Evolutionary conservation across 53 echinoderm and acorn worm species (phyloP).

Genomic region (Crossaster papposus): DNA sequence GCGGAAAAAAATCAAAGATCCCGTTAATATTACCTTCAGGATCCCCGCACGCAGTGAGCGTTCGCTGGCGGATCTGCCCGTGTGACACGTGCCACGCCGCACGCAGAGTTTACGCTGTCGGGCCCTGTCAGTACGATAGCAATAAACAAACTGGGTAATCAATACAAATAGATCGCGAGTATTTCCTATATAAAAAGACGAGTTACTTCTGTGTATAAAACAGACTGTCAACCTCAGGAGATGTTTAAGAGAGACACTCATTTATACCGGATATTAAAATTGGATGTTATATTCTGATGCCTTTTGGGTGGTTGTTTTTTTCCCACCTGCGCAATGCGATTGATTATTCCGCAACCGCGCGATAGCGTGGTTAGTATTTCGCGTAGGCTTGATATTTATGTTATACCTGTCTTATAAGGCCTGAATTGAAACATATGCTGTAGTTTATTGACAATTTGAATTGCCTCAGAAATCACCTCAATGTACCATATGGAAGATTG

Average conservation of each 20-base stretch:
- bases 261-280: not conserved
- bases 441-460: too few relatives aligned
- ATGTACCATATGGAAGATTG: too few relatives aligned
- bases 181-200: not conserved
- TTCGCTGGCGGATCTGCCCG: constrained; percentile 4
- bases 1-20: not conserved
- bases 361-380: too few relatives aligned
- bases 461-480: too few relatives aligned
- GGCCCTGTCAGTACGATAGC: constrained; percentile 21
- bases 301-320: not conserved
- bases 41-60: constrained; percentile 29
- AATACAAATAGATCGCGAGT: not conserved
- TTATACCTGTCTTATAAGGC: too few relatives aligned
- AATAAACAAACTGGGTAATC: not conserved
- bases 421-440: too few relatives aligned
- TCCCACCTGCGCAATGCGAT: too few relatives aligned
- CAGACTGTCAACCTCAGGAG: not conserved
- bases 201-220: not conserved
- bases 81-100: constrained; percentile 18
- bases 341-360: too few relatives aligned
- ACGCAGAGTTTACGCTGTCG: constrained; percentile 44
- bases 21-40: constrained; percentile 37
- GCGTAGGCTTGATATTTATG: too few relatives aligned
- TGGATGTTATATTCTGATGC: not conserved
- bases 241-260: not conserved